Evolutionary conservation across 2,888 invertebrate genomes (phyloP), one percentile per base, ranked within the genome.

Genomic region (Tetranychus piercei): DNA sequence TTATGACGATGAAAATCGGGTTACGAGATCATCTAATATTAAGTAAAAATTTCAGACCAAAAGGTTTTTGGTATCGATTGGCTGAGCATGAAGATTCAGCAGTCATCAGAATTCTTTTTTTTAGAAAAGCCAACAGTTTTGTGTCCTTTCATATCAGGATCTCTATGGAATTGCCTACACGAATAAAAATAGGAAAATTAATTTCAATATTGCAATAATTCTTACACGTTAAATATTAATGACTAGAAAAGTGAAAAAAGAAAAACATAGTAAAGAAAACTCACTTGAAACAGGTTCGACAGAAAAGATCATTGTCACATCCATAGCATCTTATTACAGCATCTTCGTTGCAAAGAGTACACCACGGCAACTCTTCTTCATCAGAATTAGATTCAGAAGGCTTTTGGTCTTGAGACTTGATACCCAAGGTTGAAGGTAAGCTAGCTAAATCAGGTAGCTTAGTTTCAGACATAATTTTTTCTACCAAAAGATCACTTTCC

Each of bases 291-390:
- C 94, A 94, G 75, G 83, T 82, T 18, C 84, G 83, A 82, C 94
- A 94, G 82, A 90, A 94, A 9, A 92, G 83, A 81, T 93, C 92
- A 66, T 86, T 87, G 77, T 86, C 87, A 82, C 93, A 94, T 76
- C 89, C 90, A 71, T 86, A 82, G 81, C 93, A 94, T 73, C 88
- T 84, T 77, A 88, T 83, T 9, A 83, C 85, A 1, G 91, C 90
- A 83, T 90, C 88, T 81, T 89, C 88, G 81, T 91, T 91, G 81
- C 93, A 94, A 78, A 92, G 88, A 78, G 89, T 88, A 83, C 93
- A 94, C 86, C 90, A 90, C 5, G 90, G 90, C 71, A 91, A 83
- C 80, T 90, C 89, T 23, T 80, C 79, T 2, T 77, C 66, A 72
- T 6, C 76, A 6, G 65, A 74, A 44, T 74, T 55, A 43, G 43